Evolutionary conservation across 1,140 invertebrate species (phyloP), one percentile per base, ranked within the genome.

Genomic region (Drosophila ogumai): DNA sequence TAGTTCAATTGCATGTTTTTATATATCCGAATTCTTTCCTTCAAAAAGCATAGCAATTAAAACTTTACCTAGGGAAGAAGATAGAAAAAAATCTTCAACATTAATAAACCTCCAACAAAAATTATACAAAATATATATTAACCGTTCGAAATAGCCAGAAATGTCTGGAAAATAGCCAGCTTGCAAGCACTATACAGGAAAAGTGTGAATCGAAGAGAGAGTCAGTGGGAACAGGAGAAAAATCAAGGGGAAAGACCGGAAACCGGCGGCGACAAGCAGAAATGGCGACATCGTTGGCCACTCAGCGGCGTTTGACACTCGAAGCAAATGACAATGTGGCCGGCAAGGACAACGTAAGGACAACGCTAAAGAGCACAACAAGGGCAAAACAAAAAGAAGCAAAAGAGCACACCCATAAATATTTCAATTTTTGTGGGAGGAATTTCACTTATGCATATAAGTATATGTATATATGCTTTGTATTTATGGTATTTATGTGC

Each of bases 221-320:
- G 40, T 34, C 38, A 36, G 12, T n/a, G 31, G 2, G 49, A 19
- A 40, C 47, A 2, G 10, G 2, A 40, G 9, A 36, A 25, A 55
- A 38, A 38, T 55, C 52, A 55, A 55, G 52, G 61, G 13, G 36
- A 9, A 9, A 15, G 54, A 75, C 73, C 68, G 82, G 81, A 85
- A 88, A 90, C 85, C 64, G 80, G 49, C 72, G 74, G 58, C 85
- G 77, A 88, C 66, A 68, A 52, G 61, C 76, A 63, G 66, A 67
- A 69, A 71, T 72, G 76, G 67, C 76, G 75, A 72, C 66, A 59
- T 63, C 81, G 77, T 84, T 88, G 84, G 84, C 84, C 85, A 88
- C 84, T 88, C 84, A 88, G 77, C 80, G 77, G 22, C 84, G 85
- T 75, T 88, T 88, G 84, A 84, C 80, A 88, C 85, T 88, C 82